Conservation (phyloP, 2,113 vertebrate species). For the Okapia johnstoni region DNA sequence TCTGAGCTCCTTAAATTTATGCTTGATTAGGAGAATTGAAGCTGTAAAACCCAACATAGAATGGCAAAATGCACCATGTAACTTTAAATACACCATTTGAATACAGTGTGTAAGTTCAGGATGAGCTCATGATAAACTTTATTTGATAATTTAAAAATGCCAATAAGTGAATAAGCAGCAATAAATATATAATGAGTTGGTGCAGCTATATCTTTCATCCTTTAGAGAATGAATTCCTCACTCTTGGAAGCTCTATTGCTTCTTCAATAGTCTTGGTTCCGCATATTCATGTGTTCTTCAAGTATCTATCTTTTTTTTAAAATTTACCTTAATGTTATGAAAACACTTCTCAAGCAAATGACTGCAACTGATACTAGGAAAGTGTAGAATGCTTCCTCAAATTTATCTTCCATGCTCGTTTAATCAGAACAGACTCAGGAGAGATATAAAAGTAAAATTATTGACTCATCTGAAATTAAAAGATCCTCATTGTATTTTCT, state of each 20-base stretch:
- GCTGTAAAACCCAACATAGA: background rate
- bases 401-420: slow-evolving; percentile 7
- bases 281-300: background rate
- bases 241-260: background rate
- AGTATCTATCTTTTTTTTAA: background rate
- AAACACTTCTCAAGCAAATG: background rate
- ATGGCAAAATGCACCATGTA: background rate
- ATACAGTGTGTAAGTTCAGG: background rate
- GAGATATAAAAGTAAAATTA: slow-evolving; percentile 63
- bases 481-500: slow-evolving; percentile 45
- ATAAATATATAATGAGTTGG: background rate
- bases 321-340: background rate
- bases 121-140: background rate
- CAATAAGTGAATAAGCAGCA: background rate
- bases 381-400: background rate
- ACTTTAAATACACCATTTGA: background rate
- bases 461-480: slow-evolving; percentile 64
- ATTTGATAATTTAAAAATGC: background rate
- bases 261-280: background rate
- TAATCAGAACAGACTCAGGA: slow-evolving; percentile 52
- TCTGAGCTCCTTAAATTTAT: background rate
- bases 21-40: slow-evolving; percentile 21
- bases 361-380: background rate
- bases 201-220: background rate
- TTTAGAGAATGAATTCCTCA: background rate